Conservation (phyloP, 2,797 vertebrate species). For the Enteromius viviparus region DNA sequence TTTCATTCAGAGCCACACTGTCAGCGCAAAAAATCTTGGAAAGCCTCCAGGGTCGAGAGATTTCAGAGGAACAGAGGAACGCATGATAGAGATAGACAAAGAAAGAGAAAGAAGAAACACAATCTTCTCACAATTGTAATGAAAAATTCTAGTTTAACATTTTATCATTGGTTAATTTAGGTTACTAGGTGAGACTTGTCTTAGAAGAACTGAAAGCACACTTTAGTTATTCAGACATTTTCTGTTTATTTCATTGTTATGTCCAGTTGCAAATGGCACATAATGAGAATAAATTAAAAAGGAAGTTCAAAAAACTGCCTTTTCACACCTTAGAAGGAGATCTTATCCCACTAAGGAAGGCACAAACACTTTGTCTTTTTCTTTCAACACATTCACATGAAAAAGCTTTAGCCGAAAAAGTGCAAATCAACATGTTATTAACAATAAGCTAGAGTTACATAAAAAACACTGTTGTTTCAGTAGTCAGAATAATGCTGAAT, state of each 20-base stretch:
- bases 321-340: slow-evolving; percentile 11
- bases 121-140: neutral
- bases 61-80: neutral
- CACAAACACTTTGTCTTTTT: slow-evolving; percentile 45
- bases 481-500: neutral
- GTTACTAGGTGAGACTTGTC: neutral
- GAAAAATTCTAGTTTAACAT: neutral
- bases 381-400: slow-evolving; percentile 41
- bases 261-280: slow-evolving; percentile 44
- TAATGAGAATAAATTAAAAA: slow-evolving; percentile 21
- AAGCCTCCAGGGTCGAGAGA: neutral
- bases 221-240: neutral
- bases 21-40: slow-evolving; percentile 16
- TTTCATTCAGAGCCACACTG: slow-evolving; percentile 25
- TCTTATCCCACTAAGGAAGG: slow-evolving; percentile 40
- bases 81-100: neutral
- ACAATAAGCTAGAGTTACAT: slow-evolving; percentile 36
- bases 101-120: neutral
- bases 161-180: neutral
- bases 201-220: neutral
- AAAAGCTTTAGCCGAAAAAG: slow-evolving; percentile 48
- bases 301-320: slow-evolving; percentile 22
- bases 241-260: slow-evolving; percentile 34
- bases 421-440: slow-evolving; percentile 30
- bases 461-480: slow-evolving; percentile 11